Base-by-base conservation (phyloP, 2,888 invertebrate species). In the Andrena minutula region DNA sequence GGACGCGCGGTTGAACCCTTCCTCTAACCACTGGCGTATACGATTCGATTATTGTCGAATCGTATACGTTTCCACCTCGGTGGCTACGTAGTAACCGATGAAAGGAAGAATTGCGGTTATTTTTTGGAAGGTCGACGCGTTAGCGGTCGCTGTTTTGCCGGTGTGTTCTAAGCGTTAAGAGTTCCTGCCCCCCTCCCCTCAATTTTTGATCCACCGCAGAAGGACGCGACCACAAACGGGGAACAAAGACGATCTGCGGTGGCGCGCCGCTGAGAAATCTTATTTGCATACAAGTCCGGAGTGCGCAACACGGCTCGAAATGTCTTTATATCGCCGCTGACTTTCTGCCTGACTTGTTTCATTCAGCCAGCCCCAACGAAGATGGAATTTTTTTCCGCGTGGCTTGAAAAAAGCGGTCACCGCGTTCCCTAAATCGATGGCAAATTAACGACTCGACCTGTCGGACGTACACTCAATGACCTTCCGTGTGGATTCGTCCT, bases 211-310 rank as follows among this genome's bases (percentile, higher is more conserved):
- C n/a, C 61, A 20, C 20, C 28, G 12, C 47, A 51, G 61, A 61
- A 35, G 20, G 20, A 30, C 51, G 56, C 63, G 35, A 69, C 47
- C 79, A 49, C 66, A 63, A 26, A 68, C 71, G 51, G 35, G 16
- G 71, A 71, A 83, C 83, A 83, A 82, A 78, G 83, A 60, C 51
- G 77, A 56, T 51, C 53, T 47, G 69, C 63, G 63, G 32, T 41
- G 78, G 63, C 61, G 47, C 74, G 61, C 60, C 75, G 69, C 81
- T 81, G 82, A 32, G 82, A 81, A 53, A 49, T 35, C 66, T 61
- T 70, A 83, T 83, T 84, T 84, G 83, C 83, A 84, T 84, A 83
- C 83, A 70, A 66, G 71, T 68, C 20, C 47, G 47, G 35, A 58
- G 49, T 28, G 61, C 16, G 70, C 58, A 58, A 41, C 41, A n/a